Percentiles rank a stretch among this genome's conserved stretches.
Evolutionary conservation across 2,113 vertebrate genomes (phyloP).

Genomic region (Sturnira hondurensis): DNA sequence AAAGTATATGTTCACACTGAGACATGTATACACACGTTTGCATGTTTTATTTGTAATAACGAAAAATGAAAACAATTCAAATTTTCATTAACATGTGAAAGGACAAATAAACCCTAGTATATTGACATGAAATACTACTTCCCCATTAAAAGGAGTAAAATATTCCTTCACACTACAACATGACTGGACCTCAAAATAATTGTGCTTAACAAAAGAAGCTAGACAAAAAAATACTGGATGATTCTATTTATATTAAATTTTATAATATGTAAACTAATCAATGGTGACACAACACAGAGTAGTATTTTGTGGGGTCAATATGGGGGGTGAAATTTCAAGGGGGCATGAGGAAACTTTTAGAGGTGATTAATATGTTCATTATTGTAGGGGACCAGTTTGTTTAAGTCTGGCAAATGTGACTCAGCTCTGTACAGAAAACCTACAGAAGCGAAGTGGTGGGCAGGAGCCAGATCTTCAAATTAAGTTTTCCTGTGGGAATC

Average conservation of each 20-base stretch:
- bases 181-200: not conserved
- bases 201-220: not conserved
- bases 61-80: not conserved
- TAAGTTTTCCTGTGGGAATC: too few relatives aligned
- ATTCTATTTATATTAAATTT: not conserved
- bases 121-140: not conserved
- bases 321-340: not conserved
- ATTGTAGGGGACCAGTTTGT: too few relatives aligned
- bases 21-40: not conserved
- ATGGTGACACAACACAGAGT: not conserved
- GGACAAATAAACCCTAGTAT: not conserved
- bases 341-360: not conserved
- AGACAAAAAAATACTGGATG: not conserved
- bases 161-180: not conserved
- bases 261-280: not conserved
- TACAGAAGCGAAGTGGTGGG: too few relatives aligned
- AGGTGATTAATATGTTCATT: not conserved
- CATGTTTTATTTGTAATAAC: not conserved
- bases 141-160: not conserved
- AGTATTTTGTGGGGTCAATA: not conserved
- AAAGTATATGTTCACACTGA: not conserved
- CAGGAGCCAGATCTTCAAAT: too few relatives aligned
- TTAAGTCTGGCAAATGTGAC: too few relatives aligned
- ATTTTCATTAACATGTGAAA: not conserved
- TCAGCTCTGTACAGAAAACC: too few relatives aligned